These are phyloP conservation scores for Mimas tiliae DNA, from an alignment of 2,888 invertebrate genomes.

Conservation along the genomic window DNA sequence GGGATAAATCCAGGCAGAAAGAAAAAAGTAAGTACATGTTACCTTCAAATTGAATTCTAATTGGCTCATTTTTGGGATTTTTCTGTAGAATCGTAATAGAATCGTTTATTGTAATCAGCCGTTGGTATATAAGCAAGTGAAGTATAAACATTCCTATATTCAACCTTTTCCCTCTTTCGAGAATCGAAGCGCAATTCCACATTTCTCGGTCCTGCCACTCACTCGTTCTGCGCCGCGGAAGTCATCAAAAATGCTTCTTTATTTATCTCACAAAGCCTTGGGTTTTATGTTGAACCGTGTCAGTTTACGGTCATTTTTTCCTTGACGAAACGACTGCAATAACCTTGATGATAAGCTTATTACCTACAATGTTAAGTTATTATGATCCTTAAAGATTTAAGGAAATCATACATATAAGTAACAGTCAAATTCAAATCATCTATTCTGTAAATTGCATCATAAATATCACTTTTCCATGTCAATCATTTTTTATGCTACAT, in stretches of 20 bases:
- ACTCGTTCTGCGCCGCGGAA: not conserved
- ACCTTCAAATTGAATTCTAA: too few species aligned
- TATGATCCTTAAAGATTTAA: not conserved
- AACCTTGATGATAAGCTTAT: not conserved
- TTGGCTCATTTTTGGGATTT: too few species aligned
- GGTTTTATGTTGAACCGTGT: not conserved
- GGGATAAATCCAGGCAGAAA: too few species aligned
- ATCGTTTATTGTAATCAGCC: too few species aligned
- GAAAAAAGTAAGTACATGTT: too few species aligned
- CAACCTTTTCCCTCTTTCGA: not conserved
- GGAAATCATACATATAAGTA: too few species aligned
- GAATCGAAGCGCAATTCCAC: not conserved
- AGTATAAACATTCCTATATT: not conserved
- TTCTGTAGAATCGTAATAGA: too few species aligned
- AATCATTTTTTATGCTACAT: too few species aligned
- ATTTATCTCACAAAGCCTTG: not conserved
- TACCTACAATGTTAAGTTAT: not conserved
- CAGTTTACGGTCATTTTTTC: not conserved
- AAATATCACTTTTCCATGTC: too few species aligned
- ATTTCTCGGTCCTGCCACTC: not conserved
- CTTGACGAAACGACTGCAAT: not conserved
- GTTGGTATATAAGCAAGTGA: too few species aligned
- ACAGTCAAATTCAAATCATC: too few species aligned
- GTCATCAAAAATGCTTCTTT: not conserved
- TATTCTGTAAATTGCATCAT: too few species aligned